Conservation (phyloP, 2,888 invertebrate species). For the Timema cristinae region DNA sequence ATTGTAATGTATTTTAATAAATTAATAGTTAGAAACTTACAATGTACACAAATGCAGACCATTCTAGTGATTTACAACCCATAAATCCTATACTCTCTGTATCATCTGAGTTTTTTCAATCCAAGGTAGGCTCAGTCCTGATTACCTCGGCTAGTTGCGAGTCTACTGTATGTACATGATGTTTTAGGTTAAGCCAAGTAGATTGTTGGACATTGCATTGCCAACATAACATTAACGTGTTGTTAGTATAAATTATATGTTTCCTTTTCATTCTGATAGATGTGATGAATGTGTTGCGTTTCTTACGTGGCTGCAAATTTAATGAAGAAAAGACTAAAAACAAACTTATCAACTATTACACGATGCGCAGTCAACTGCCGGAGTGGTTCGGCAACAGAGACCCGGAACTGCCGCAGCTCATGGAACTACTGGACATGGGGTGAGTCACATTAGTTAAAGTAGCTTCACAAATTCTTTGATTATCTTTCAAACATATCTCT, state of each 20-base stretch:
- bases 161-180: not conserved
- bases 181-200: not conserved
- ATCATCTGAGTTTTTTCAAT: too few species aligned
- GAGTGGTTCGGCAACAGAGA: constrained; percentile 61
- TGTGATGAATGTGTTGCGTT: constrained; percentile 51
- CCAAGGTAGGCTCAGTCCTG: too few species aligned
- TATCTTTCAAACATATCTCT: too few species aligned
- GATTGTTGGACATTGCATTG: too few species aligned
- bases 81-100: too few species aligned
- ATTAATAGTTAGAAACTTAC: not conserved
- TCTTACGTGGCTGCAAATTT: constrained; percentile 59
- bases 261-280: constrained; percentile 40
- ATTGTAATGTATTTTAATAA: too few species aligned
- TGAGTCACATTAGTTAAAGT: too few species aligned
- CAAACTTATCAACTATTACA: constrained; percentile 56
- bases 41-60: too few species aligned
- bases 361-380: constrained; percentile 50
- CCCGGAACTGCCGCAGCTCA: constrained; percentile 53
- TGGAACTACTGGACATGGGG: constrained; percentile 55
- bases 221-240: too few species aligned
- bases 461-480: too few species aligned
- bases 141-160: too few species aligned
- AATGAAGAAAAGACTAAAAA: constrained; percentile 53
- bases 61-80: not conserved
- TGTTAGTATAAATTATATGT: too few species aligned